Evolutionary conservation across 2,797 vertebrate species (phyloP).

Genomic region (Parambassis ranga): DNA sequence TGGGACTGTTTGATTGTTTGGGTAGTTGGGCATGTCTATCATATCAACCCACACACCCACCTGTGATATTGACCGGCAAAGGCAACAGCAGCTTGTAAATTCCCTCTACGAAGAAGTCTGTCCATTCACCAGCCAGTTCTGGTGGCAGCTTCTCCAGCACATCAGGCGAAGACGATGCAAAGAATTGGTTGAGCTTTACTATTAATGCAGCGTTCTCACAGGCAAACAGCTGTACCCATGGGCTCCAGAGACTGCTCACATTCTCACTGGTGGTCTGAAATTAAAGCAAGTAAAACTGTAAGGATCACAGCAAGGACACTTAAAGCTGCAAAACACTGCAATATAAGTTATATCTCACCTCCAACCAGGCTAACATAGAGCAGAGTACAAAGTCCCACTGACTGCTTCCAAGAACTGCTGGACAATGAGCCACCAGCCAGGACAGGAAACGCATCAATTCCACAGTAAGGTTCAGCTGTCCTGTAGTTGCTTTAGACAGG

Average conservation of each 20-base stretch:
- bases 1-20: too few species aligned
- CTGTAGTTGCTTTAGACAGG: constrained; percentile 80
- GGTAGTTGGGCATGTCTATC: background rate
- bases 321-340: background rate
- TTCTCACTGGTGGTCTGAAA: constrained; percentile 87
- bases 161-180: constrained; percentile 76
- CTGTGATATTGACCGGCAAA: constrained; percentile 87
- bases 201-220: constrained; percentile 87
- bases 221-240: constrained; percentile 90
- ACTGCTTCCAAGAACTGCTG: constrained; percentile 73
- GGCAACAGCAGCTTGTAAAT: constrained; percentile 90
- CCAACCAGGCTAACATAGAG: constrained; percentile 94
- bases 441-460: constrained; percentile 92
- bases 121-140: constrained; percentile 89
- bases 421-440: constrained; percentile 80
- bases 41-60: constrained; percentile 66
- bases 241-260: constrained; percentile 79
- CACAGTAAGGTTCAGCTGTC: constrained; percentile 86
- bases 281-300: background rate
- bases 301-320: background rate
- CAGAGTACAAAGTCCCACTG: constrained; percentile 98
- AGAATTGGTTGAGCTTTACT: constrained; percentile 85
- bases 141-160: constrained; percentile 80
- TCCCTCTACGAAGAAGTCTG: constrained; percentile 92
- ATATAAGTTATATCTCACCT: constrained; percentile 79